These are phyloP conservation scores for Orchestia grillus DNA, from an alignment of 1,140 invertebrate species.

Conservation along the genomic window DNA sequence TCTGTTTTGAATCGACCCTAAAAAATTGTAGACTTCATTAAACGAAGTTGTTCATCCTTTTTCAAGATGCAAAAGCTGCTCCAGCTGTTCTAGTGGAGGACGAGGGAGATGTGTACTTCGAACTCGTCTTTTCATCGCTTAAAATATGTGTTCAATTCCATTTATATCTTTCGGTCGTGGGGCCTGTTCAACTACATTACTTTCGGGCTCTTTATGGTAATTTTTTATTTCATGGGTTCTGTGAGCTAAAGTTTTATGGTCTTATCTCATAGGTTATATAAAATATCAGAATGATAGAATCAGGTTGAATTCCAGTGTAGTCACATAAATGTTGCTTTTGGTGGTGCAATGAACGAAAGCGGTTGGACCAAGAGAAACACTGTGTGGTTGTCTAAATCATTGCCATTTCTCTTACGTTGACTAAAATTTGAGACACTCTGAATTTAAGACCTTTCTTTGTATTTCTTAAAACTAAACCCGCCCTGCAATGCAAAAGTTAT, in stretches of 20 bases:
- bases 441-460: background rate
- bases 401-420: background rate
- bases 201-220: background rate
- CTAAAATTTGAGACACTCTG: background rate
- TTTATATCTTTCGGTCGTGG: background rate
- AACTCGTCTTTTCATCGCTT: background rate
- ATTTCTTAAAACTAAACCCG: background rate
- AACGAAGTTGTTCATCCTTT: background rate
- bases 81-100: background rate
- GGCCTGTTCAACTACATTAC: no score
- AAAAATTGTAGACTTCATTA: background rate
- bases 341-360: background rate
- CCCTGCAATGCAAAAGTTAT: no score
- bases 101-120: background rate
- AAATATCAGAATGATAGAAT: background rate
- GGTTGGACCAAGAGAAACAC: background rate
- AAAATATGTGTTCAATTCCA: background rate
- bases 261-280: no score
- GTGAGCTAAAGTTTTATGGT: no score
- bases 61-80: background rate
- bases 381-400: background rate
- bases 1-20: background rate
- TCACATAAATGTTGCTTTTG: no score
- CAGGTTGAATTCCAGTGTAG: no score
- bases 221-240: background rate